Evolutionary conservation across 1,140 invertebrate genomes (phyloP).

Genomic region (Wiebesia pumilae): DNA sequence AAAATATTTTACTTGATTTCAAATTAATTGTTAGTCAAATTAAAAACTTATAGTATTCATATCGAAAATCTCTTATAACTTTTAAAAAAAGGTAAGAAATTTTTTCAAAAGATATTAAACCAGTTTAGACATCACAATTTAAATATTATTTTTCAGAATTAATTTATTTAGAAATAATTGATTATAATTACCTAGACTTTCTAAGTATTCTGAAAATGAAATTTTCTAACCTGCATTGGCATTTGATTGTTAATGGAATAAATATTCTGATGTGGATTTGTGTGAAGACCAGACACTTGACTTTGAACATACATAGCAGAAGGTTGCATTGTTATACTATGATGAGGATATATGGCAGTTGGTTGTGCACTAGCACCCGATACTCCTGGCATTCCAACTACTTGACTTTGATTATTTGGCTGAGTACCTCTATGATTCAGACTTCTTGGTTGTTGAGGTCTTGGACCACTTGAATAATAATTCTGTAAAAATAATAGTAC

Average conservation of each 20-base stretch:
- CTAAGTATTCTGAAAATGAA: too few relatives aligned
- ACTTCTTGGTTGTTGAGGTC: constrained; percentile 65
- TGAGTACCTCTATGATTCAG: constrained; percentile 66
- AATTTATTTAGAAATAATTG: too few relatives aligned
- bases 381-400: constrained; percentile 64
- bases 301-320: constrained; percentile 61
- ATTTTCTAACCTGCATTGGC: constrained; percentile 60
- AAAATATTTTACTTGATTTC: too few relatives aligned
- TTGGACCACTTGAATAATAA: constrained; percentile 63
- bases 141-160: too few relatives aligned
- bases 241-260: constrained; percentile 65
- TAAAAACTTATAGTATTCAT: too few relatives aligned
- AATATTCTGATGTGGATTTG: constrained; percentile 61
- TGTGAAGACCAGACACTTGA: constrained; percentile 63
- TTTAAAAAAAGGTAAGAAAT: too few relatives aligned
- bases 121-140: too few relatives aligned
- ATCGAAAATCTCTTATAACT: too few relatives aligned
- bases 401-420: constrained; percentile 60
- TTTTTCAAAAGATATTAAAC: too few relatives aligned
- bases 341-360: constrained; percentile 64
- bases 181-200: too few relatives aligned
- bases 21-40: too few relatives aligned
- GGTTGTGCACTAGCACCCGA: constrained; percentile 64
- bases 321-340: constrained; percentile 60
- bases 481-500: constrained; percentile 30